phyloP scores from a whole-genome alignment of 1,140 invertebrate genomes.

The Antheraea pernyi region DNA sequence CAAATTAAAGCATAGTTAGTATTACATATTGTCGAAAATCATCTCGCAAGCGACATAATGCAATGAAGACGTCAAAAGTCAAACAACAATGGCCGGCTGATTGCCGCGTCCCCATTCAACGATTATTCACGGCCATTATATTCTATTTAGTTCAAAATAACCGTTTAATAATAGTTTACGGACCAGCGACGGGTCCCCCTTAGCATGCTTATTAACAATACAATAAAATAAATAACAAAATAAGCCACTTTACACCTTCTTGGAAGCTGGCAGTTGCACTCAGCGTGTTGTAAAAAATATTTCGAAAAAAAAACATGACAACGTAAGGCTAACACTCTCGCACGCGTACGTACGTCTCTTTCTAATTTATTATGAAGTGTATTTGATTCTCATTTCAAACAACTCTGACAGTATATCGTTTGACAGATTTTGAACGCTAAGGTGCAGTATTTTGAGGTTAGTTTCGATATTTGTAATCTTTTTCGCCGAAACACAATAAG shows the following conservation, averaged over 20 bases:
- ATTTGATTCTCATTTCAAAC: conserved; percentile 16
- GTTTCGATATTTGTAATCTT: neutral
- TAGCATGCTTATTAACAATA: conserved; percentile 77
- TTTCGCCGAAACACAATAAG: conserved; percentile 27
- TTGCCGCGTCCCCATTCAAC: conserved; percentile 60
- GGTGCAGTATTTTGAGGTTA: neutral
- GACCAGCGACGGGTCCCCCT: conserved; percentile 55
- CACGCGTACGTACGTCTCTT: conserved; percentile 17
- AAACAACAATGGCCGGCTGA: conserved; percentile 54
- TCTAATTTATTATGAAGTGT: conserved; percentile 39
- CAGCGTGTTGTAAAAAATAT: conserved; percentile 45
- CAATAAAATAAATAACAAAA: conserved; percentile 79
- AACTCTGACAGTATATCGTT: neutral
- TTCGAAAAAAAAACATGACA: conserved; percentile 31
- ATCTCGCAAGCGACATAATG: conserved; percentile 13
- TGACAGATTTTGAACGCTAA: neutral
- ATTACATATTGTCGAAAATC: neutral
- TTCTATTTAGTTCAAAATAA: conserved; percentile 78
- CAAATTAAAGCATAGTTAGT: neutral
- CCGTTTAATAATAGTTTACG: conserved; percentile 75
- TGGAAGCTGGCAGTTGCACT: conserved; percentile 68
- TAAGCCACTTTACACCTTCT: conserved; percentile 78
- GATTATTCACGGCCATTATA: conserved; percentile 76
- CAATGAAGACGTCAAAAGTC: conserved; percentile 69
- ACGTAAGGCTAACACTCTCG: neutral